phyloP scores from a whole-genome alignment of 2,113 vertebrate species.

The Sceloporus undulatus region DNA sequence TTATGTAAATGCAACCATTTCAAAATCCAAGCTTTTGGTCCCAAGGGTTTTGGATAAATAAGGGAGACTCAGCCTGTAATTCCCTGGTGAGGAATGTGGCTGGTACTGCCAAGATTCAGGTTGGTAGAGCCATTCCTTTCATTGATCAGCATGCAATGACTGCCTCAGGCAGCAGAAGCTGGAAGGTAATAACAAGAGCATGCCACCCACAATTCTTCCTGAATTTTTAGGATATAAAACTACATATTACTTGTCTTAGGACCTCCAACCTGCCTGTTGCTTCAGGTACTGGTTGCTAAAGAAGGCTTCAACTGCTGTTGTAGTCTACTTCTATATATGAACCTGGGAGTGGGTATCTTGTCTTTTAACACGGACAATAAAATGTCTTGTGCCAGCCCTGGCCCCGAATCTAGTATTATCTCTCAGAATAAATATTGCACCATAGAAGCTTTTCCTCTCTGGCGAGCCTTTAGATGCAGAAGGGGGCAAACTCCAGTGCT shows the following conservation, averaged over 20 bases:
- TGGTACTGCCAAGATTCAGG: background rate
- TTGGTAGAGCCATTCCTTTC: background rate
- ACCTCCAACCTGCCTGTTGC: background rate
- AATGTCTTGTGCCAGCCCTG: background rate
- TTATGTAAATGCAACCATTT: too few relatives aligned
- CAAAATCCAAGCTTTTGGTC: too few relatives aligned
- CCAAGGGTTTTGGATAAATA: too few relatives aligned
- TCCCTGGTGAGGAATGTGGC: too few relatives aligned
- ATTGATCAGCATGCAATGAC: background rate
- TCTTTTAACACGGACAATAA: background rate
- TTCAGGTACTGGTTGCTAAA: background rate
- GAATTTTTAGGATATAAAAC: background rate
- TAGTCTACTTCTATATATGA: background rate
- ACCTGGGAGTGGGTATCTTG: background rate
- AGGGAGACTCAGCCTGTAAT: too few relatives aligned
- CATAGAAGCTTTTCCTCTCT: background rate
- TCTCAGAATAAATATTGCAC: background rate
- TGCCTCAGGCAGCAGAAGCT: too few relatives aligned
- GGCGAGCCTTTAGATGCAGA: background rate
- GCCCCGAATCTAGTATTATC: background rate
- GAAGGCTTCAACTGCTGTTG: background rate
- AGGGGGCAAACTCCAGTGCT: too few relatives aligned
- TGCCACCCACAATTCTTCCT: background rate
- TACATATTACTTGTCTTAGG: background rate
- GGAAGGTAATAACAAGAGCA: background rate